These are phyloP conservation scores for Catocala fraxini DNA, from an alignment of 2,888 invertebrate species.

Conservation along the genomic window DNA sequence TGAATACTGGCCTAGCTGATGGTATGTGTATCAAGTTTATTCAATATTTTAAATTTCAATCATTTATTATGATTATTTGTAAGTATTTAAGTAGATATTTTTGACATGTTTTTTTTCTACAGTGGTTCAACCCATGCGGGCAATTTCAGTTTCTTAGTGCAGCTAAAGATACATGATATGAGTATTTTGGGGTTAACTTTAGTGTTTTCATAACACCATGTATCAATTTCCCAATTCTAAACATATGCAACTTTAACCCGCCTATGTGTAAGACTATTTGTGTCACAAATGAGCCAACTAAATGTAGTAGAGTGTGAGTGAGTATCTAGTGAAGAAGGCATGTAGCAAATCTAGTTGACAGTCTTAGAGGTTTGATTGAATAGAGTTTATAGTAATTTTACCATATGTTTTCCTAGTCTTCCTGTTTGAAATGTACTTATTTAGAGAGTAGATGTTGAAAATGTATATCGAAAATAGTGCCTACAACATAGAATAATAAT, in stretches of 20 bases:
- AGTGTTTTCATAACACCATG: background rate
- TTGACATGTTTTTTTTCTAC: too few species aligned
- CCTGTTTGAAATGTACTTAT: constrained; percentile 41
- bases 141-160: too few species aligned
- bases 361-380: constrained; percentile 7
- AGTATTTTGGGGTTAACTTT: background rate
- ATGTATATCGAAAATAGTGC: constrained; percentile 32
- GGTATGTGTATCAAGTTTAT: constrained; percentile 8
- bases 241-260: constrained; percentile 2
- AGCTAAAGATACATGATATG: too few species aligned
- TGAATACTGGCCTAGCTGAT: constrained; percentile 21
- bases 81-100: constrained; percentile 2
- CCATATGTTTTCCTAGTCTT: constrained; percentile 33
- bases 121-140: too few species aligned
- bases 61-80: background rate
- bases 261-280: constrained; percentile 4
- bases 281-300: constrained; percentile 2
- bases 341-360: constrained; percentile 8
- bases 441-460: constrained; percentile 25
- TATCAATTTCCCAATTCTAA: background rate
- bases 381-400: constrained; percentile 5
- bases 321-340: constrained; percentile 15
- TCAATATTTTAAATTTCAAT: too few species aligned
- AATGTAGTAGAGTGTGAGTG: constrained; percentile 23
- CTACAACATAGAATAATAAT: constrained; percentile 14